Evolutionary conservation across 2,888 invertebrate genomes (phyloP).

Genomic region (Spodoptera picta): DNA sequence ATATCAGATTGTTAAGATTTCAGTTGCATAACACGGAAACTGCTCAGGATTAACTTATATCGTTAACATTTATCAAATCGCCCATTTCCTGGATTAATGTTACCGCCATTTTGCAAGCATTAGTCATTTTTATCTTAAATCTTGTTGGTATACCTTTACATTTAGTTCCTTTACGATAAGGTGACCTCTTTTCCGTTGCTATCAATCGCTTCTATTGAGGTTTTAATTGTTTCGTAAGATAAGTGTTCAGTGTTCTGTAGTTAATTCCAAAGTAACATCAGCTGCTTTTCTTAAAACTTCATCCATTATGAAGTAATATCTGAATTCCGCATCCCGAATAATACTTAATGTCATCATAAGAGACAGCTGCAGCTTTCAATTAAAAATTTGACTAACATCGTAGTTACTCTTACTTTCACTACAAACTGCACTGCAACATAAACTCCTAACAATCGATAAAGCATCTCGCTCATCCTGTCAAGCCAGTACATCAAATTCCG

Average conservation of each 20-base stretch:
- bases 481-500: conserved; percentile 48
- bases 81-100: conserved; percentile 48
- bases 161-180: conserved; percentile 1
- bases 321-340: no score
- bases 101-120: conserved; percentile 30
- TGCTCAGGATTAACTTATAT: conserved; percentile 44
- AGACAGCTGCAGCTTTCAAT: no score
- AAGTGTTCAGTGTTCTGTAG: no score
- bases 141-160: conserved; percentile 8
- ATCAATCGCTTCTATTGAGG: no score
- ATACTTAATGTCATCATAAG: no score
- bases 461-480: conserved; percentile 41
- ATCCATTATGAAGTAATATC: no score
- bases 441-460: conserved; percentile 46
- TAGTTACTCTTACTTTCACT: conserved; percentile 18
- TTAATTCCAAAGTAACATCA: no score
- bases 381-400: conserved; percentile 8
- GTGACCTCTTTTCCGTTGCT: no score
- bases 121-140: conserved; percentile 10
- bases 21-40: conserved; percentile 48
- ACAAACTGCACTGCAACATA: conserved; percentile 16
- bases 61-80: conserved; percentile 44
- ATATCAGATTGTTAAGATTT: conserved; percentile 41
- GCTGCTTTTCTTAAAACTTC: no score
- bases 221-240: no score